Conservation (phyloP, 2,797 vertebrate species). For the Columba guinea region DNA sequence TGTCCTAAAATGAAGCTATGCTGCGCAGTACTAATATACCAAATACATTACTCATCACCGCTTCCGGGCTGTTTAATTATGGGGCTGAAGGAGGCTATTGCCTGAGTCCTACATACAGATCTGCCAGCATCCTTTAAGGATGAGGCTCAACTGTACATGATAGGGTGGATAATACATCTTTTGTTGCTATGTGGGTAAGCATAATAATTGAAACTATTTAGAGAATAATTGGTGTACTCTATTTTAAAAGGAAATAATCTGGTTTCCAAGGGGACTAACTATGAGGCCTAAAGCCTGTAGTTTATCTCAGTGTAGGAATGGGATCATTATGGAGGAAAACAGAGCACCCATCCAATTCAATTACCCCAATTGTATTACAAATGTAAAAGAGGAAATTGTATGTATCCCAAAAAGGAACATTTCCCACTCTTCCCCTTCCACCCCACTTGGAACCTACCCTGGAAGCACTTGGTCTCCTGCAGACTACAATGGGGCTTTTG, state of each 20-base stretch:
- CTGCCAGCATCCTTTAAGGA: background rate
- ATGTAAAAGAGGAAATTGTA: slow-evolving; percentile 66
- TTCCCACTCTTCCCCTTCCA: slow-evolving; percentile 58
- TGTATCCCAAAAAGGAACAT: slow-evolving; percentile 48
- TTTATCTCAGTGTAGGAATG: slow-evolving; percentile 47
- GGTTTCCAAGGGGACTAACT: slow-evolving; percentile 48
- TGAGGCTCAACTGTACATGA: slow-evolving; percentile 34
- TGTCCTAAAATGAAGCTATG: background rate
- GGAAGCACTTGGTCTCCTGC: slow-evolving; percentile 26
- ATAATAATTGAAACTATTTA: slow-evolving; percentile 46
- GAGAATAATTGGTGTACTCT: slow-evolving; percentile 52
- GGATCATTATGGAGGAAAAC: slow-evolving; percentile 30
- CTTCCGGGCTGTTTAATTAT: background rate
- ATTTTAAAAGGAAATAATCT: slow-evolving; percentile 54
- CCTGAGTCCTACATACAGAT: background rate
- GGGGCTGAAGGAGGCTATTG: background rate
- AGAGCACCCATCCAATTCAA: slow-evolving; percentile 42
- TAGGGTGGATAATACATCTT: slow-evolving; percentile 53
- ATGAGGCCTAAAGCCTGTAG: slow-evolving; percentile 43
- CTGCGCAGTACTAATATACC: background rate
- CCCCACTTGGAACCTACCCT: slow-evolving; percentile 40
- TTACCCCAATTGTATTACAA: slow-evolving; percentile 34
- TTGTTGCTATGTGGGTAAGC: slow-evolving; percentile 56
- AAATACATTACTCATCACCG: background rate
- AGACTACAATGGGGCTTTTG: slow-evolving; percentile 34